A percentile compares a stretch with the other conserved stretches of the same genome.
These are phyloP conservation scores for Doris montereyensis DNA, from an alignment of 2,888 invertebrate genomes.

Conservation along the genomic window DNA sequence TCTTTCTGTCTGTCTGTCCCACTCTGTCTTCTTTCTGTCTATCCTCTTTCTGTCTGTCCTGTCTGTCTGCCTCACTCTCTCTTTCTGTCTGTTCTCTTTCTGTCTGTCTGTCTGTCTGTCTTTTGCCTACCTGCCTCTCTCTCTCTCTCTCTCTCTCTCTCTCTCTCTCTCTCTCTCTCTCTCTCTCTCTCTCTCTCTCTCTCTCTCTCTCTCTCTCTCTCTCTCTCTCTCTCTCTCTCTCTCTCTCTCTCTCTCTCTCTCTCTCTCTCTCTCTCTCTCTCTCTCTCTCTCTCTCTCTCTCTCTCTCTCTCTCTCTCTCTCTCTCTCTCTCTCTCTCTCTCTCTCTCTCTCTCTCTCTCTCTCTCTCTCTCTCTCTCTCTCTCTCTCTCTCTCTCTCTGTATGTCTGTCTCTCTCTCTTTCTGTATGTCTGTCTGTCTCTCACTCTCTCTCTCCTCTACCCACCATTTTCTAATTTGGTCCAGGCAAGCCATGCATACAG, in stretches of 20 bases:
- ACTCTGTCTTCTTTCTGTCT: not conserved
- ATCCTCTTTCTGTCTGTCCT: not conserved
- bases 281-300: conserved; percentile 29
- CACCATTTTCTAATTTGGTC: not conserved
- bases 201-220: conserved; percentile 18
- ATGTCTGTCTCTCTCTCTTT: too few species aligned
- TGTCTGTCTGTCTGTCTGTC: too few species aligned
- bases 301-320: conserved; percentile 15
- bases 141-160: too few species aligned
- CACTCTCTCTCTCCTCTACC: not conserved
- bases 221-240: conserved; percentile 26
- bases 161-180: too few species aligned
- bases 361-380: too few species aligned
- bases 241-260: not conserved
- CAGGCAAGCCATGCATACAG: too few species aligned
- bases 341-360: not conserved
- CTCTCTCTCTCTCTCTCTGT: too few species aligned
- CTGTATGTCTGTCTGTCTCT: too few species aligned
- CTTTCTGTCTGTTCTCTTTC: conserved; percentile 5
- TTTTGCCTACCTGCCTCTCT: too few species aligned
- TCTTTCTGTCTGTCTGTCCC: not conserved
- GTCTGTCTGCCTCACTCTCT: not conserved
- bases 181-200: conserved; percentile 1
- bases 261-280: conserved; percentile 16
- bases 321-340: conserved; percentile 17